phyloP scores from a whole-genome alignment of 2,888 invertebrate species.

The Nymphalis polychloros region DNA sequence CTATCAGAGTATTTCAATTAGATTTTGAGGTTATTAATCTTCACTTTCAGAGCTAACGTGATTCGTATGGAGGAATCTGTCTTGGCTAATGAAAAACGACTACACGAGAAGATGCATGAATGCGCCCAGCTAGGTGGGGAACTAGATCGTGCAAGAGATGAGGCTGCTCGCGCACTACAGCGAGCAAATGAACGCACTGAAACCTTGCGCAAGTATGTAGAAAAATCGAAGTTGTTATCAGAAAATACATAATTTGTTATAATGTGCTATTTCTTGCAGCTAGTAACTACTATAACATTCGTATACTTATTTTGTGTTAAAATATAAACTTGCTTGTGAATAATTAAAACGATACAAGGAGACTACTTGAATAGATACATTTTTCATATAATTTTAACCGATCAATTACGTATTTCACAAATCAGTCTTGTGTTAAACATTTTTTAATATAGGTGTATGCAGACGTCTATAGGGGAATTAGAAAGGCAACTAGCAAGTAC shows the following conservation, averaged over 20 bases:
- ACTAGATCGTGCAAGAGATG: slow-evolving; percentile 85
- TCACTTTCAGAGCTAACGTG: slow-evolving; percentile 62
- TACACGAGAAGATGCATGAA: slow-evolving; percentile 86
- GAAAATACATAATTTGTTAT: neutral
- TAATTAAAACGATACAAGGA: no score
- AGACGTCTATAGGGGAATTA: slow-evolving; percentile 84
- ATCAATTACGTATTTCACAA: no score
- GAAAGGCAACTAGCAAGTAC: slow-evolving; percentile 85
- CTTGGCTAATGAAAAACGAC: slow-evolving; percentile 81
- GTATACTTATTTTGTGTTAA: no score
- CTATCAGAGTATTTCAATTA: neutral
- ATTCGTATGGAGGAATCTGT: slow-evolving; percentile 82
- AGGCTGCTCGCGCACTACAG: slow-evolving; percentile 84
- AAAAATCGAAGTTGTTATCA: neutral
- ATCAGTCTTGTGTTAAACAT: no score
- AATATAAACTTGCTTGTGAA: no score
- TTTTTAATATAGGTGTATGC: slow-evolving; percentile 75
- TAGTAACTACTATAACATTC: no score
- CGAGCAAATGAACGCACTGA: slow-evolving; percentile 85
- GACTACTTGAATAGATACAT: no score
- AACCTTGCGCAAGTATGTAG: slow-evolving; percentile 77
- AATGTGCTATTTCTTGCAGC: no score
- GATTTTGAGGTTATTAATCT: neutral
- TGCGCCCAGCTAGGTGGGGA: slow-evolving; percentile 84
- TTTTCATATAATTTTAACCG: no score